Evolutionary conservation across 2,888 invertebrate species (phyloP), one percentile per base, ranked within the genome.

Genomic region (Erebia epiphron): DNA sequence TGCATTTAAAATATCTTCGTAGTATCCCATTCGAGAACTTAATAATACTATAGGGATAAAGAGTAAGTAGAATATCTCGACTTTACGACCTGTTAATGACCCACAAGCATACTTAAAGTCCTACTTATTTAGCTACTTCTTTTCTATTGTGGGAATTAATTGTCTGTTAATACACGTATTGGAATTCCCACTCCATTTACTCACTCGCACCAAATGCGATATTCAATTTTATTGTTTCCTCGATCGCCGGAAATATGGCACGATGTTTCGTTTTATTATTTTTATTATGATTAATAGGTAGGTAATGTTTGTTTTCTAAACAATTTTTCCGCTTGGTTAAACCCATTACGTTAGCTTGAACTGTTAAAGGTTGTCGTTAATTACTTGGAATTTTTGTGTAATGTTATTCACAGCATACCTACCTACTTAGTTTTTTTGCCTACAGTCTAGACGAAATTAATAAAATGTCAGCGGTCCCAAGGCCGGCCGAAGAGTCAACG

Each of bases 261-360:
- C 62, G 62, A 41, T 16, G 64, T 64, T 64, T 54, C 14, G 49
- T 49, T 63, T 13, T 43, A 49, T 49, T 49, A 41, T 41, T 54
- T 64, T 69, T 70, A 69, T 69, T 72, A 72, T 77, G 75, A 76
- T 80, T 79, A 81, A n/a, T n/a, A n/a, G n/a, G n/a, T n/a, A 77
- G 75, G 73, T 76, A 73, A 67, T 67, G 18, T 74, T 76, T 76
- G 78, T 78, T 78, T 76, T 80, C 81, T 82, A 80, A 79, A 82
- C 57, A 79, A 81, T 85, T 83, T 86, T 86, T 85, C 84, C 85
- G 83, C 82, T 82, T 78, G 86, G 87, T 84, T 85, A 85, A 88
- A 82, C 82, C 86, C 83, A 81, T 83, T 86, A 83, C 82, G 83
- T 54, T 63, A n/a, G 50, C 26, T 26, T 14, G 7, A 50, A 50